A percentile compares a stretch with the other conserved stretches of the same genome.
Conservation (phyloP, 2,888 invertebrate genomes). For the Drosophila mimetica region DNA sequence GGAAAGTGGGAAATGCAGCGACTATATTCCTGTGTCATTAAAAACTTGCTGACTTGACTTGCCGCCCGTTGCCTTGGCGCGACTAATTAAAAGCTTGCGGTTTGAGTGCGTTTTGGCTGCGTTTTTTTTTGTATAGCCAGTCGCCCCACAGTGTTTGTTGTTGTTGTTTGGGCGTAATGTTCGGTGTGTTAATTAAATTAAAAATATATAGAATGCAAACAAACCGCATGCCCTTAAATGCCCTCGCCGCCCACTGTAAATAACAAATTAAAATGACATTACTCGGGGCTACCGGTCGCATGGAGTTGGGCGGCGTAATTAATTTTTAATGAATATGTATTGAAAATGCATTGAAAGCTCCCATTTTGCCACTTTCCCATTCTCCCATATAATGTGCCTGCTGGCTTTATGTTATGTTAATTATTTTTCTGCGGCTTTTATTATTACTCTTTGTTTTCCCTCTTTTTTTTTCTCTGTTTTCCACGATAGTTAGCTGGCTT, state of each 20-base stretch:
- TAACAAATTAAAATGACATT: conserved; percentile 72
- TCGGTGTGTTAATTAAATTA: conserved; percentile 63
- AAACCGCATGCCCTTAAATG: conserved; percentile 2
- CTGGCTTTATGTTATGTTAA: background rate
- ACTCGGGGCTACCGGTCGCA: conserved; percentile 38
- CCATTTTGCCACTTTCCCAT: background rate
- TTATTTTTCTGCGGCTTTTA: conserved; percentile 9
- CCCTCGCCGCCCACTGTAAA: conserved; percentile 40
- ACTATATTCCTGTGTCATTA: conserved; percentile 22
- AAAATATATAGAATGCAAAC: conserved; percentile 55
- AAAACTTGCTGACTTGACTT: conserved; percentile 38
- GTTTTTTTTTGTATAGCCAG: background rate
- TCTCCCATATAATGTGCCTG: conserved; percentile 1
- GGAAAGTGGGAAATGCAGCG: conserved; percentile 17
- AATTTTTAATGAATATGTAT: conserved; percentile 74
- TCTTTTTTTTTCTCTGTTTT: too few relatives aligned
- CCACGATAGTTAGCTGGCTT: conserved; percentile 4
- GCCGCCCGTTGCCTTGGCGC: conserved; percentile 24
- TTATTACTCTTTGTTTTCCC: conserved; percentile 4
- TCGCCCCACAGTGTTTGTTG: background rate
- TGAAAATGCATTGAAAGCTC: conserved; percentile 65
- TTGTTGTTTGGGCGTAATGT: conserved; percentile 4
- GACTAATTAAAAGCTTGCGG: conserved; percentile 62
- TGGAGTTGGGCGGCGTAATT: conserved; percentile 53
- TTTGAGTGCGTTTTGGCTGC: conserved; percentile 35